These are phyloP conservation scores for Eilema sororculum DNA, from an alignment of 2,888 invertebrate genomes.

Conservation along the genomic window DNA sequence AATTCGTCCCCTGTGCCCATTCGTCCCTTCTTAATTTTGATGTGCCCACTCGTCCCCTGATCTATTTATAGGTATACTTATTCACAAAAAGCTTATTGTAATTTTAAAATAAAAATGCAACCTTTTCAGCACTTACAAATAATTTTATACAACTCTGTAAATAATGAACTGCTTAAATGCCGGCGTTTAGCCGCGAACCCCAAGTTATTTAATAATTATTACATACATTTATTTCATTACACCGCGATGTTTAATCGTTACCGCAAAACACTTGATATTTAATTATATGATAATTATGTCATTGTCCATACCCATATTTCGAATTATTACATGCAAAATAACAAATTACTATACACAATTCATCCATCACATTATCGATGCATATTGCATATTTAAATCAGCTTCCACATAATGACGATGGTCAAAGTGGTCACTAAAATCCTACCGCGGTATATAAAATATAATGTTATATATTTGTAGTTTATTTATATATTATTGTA, in stretches of 20 bases:
- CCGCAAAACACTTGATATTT: not conserved
- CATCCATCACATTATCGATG: conserved; percentile 6
- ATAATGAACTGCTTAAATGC: not conserved
- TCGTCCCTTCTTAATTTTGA: too few species aligned
- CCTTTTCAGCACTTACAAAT: not conserved
- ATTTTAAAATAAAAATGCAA: not conserved
- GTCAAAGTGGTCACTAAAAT: not conserved
- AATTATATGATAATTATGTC: not conserved
- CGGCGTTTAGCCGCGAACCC: not conserved
- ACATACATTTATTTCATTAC: not conserved
- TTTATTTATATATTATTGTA: not conserved
- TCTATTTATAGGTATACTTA: too few species aligned
- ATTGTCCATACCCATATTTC: not conserved
- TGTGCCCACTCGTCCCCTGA: too few species aligned
- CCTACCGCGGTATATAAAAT: not conserved
- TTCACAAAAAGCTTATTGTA: too few species aligned
- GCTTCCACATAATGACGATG: not conserved
- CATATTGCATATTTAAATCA: not conserved
- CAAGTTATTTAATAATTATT: not conserved
- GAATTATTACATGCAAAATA: not conserved
- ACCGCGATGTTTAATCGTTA: not conserved
- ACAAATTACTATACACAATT: not conserved
- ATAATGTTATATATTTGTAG: not conserved
- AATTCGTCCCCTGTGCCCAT: too few species aligned
- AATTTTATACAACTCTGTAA: not conserved